phyloP scores from a whole-genome alignment of 2,888 invertebrate species.

The Isoperla grammatica region DNA sequence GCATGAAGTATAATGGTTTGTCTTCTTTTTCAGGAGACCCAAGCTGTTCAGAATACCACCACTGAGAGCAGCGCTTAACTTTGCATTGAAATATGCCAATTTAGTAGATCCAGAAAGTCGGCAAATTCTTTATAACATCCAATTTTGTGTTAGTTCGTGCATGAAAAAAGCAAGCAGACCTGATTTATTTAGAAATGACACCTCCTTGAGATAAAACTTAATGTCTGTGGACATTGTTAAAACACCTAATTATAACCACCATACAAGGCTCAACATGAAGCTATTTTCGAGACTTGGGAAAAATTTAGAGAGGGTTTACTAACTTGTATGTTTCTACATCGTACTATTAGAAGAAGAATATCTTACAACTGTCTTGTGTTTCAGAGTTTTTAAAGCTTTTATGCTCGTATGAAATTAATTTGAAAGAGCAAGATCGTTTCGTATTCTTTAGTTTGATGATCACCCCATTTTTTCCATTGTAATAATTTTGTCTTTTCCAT shows the following conservation, averaged over 20 bases:
- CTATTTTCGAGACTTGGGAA: slow-evolving; percentile 6
- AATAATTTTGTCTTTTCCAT: slow-evolving; percentile 6
- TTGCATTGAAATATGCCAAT: slow-evolving; percentile 22
- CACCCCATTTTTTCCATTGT: slow-evolving; percentile 2
- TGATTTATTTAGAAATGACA: slow-evolving; percentile 29
- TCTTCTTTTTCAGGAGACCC: slow-evolving; percentile 45
- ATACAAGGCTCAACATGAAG: slow-evolving; percentile 31
- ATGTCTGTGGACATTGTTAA: background rate
- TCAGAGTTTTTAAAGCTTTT: background rate
- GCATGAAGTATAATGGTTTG: too few species aligned
- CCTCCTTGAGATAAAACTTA: slow-evolving; percentile 26
- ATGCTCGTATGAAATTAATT: background rate
- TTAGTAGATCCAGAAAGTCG: slow-evolving; percentile 25
- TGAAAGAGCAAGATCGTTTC: background rate
- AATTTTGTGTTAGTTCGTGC: slow-evolving; percentile 33
- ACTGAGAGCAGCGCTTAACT: slow-evolving; percentile 56
- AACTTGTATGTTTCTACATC: background rate
- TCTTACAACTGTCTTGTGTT: background rate
- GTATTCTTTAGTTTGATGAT: too few species aligned
- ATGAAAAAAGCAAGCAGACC: slow-evolving; percentile 30
- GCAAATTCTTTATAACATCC: slow-evolving; percentile 30
- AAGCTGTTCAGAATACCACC: slow-evolving; percentile 55
- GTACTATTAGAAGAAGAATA: background rate
- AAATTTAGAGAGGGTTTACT: background rate
- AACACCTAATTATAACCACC: slow-evolving; percentile 20